phyloP scores from a whole-genome alignment of 2,888 invertebrate species.

The Cataglyphis rosenhaueri region DNA sequence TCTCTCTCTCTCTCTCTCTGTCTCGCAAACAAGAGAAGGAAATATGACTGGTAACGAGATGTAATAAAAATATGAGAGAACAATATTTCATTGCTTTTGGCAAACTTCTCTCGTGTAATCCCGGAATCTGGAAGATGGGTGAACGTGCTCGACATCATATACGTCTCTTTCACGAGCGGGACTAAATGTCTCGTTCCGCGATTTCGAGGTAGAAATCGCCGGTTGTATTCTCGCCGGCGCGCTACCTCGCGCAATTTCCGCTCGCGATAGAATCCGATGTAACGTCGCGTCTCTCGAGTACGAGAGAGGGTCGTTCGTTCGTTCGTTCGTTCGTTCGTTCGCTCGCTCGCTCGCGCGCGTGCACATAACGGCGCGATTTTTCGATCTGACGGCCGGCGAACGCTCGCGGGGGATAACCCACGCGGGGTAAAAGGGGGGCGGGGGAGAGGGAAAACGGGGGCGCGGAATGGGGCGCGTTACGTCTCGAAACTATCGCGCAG shows the following conservation, averaged over 20 bases:
- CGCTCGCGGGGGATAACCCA: neutral
- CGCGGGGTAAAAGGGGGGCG: no score
- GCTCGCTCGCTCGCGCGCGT: neutral
- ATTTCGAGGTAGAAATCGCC: slow-evolving; percentile 15
- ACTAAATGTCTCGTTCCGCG: slow-evolving; percentile 17
- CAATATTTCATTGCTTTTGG: slow-evolving; percentile 7
- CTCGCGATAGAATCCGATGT: slow-evolving; percentile 25
- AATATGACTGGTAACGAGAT: neutral
- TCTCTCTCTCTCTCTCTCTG: neutral
- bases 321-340: no score
- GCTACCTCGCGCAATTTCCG: slow-evolving; percentile 40
- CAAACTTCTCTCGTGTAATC: neutral
- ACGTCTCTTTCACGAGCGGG: slow-evolving; percentile 14
- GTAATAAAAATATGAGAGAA: neutral
- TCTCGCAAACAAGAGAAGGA: neutral
- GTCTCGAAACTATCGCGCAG: slow-evolving; percentile 54
- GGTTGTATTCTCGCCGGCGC: slow-evolving; percentile 6
- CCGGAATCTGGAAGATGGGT: neutral
- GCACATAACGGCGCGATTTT: slow-evolving; percentile 18
- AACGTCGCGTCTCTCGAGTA: neutral
- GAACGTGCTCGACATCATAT: neutral
- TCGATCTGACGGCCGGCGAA: neutral
- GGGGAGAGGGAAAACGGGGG: no score
- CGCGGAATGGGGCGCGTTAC: slow-evolving; percentile 40
- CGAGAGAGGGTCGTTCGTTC: neutral